Evolutionary conservation across 2,797 vertebrate species (phyloP).

Genomic region (Heterohyrax brucei): DNA sequence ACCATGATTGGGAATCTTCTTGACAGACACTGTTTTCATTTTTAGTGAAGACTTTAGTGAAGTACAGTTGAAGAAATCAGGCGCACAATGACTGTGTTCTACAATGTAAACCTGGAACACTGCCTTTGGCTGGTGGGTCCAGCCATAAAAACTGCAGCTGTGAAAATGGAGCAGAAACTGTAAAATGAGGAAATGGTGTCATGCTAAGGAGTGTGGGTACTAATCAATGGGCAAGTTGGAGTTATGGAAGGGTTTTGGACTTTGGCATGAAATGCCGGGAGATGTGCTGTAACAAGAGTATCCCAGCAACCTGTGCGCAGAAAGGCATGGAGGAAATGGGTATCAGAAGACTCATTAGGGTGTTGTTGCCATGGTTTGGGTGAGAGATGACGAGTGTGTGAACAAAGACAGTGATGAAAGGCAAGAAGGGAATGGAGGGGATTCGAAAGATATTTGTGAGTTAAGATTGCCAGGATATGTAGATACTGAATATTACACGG

Average conservation of each 20-base stretch:
- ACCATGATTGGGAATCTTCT: too few relatives aligned
- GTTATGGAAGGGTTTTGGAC: too few relatives aligned
- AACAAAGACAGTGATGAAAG: neutral
- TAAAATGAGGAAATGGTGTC: neutral
- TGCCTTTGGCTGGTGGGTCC: neutral
- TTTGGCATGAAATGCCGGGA: neutral
- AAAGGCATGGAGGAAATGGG: too few relatives aligned
- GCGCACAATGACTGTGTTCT: neutral
- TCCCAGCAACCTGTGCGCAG: neutral
- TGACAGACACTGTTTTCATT: too few relatives aligned
- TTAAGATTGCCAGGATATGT: neutral
- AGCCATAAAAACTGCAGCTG: neutral
- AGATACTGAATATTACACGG: neutral
- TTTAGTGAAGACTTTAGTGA: too few relatives aligned
- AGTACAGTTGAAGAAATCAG: neutral
- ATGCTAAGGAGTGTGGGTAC: neutral
- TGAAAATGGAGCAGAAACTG: neutral
- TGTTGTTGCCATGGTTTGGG: neutral
- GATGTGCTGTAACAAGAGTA: neutral
- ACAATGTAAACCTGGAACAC: neutral
- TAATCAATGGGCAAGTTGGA: neutral
- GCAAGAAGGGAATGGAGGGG: accelerated
- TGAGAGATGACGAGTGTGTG: neutral
- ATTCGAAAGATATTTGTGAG: neutral
- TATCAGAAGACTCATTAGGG: neutral